These are phyloP conservation scores for Hyles lineata DNA, from an alignment of 2,888 invertebrate species.

Conservation along the genomic window DNA sequence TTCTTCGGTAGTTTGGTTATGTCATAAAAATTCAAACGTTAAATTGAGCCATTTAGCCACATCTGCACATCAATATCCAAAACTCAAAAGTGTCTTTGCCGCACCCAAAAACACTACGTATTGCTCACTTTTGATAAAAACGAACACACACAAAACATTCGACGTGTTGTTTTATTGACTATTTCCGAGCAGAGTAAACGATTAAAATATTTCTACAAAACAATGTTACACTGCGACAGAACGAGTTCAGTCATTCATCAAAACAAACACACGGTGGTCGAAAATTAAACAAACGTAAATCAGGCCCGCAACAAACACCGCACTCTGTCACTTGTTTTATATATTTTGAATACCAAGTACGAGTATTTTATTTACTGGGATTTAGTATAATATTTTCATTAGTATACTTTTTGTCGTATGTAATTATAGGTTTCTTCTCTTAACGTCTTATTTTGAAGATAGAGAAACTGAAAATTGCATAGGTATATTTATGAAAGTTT, in stretches of 20 bases:
- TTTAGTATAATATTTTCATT: not conserved
- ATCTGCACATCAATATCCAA: too few species aligned
- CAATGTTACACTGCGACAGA: not conserved
- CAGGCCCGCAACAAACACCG: slow-evolving; percentile 8
- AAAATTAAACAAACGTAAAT: slow-evolving; percentile 21
- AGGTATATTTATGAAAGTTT: too few species aligned
- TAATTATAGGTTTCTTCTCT: too few species aligned
- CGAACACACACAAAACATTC: not conserved
- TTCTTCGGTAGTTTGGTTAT: too few species aligned
- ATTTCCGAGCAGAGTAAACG: not conserved
- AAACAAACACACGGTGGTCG: not conserved
- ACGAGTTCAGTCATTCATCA: slow-evolving; percentile 16
- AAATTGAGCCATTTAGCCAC: too few species aligned
- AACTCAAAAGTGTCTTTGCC: too few species aligned
- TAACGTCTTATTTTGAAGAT: too few species aligned
- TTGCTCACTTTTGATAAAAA: not conserved
- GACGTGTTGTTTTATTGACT: not conserved
- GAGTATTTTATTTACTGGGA: not conserved
- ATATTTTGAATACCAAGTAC: not conserved
- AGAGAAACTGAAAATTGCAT: too few species aligned
- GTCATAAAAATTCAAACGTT: too few species aligned
- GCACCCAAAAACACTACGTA: too few species aligned
- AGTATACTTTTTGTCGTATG: too few species aligned
- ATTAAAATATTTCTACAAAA: slow-evolving; percentile 6
- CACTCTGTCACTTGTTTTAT: not conserved